These are phyloP conservation scores for Notiomystis cincta DNA, from an alignment of 2,113 vertebrate genomes.

Conservation along the genomic window DNA sequence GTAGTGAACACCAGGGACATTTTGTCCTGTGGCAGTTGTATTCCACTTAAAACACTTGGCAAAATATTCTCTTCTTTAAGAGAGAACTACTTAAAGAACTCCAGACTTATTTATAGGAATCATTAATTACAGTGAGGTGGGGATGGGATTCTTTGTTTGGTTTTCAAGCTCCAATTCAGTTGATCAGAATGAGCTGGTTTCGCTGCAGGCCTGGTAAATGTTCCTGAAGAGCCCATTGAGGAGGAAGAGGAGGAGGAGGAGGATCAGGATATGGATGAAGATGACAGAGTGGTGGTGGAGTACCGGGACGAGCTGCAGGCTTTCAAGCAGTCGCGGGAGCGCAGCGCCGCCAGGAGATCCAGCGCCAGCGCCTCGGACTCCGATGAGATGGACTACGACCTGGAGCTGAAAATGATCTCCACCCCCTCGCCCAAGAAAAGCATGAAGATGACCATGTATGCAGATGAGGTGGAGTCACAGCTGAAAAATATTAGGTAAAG, in stretches of 20 bases:
- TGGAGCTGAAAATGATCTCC: slow-evolving; percentile 98
- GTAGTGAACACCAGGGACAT: background rate
- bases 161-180: background rate
- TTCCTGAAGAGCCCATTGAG: slow-evolving; percentile 88
- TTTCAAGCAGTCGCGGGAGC: slow-evolving; percentile 68
- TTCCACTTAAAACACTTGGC: background rate
- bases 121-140: accelerated
- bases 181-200: background rate
- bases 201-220: slow-evolving; percentile 86
- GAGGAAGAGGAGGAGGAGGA: slow-evolving; percentile 89
- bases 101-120: background rate
- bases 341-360: slow-evolving; percentile 22
- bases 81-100: background rate
- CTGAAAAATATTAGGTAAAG: slow-evolving; percentile 89
- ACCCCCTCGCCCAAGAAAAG: slow-evolving; percentile 96
- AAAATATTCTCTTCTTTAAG: background rate
- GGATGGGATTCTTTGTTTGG: background rate
- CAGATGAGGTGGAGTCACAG: slow-evolving; percentile 90
- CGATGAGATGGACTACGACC: slow-evolving; percentile 98
- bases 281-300: slow-evolving; percentile 91
- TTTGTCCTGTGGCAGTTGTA: background rate
- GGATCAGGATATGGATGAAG: slow-evolving; percentile 92
- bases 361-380: slow-evolving; percentile 86
- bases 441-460: slow-evolving; percentile 99
- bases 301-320: slow-evolving; percentile 81